phyloP scores from a whole-genome alignment of 2,113 vertebrate genomes.

The Sebastes schlegelii region DNA sequence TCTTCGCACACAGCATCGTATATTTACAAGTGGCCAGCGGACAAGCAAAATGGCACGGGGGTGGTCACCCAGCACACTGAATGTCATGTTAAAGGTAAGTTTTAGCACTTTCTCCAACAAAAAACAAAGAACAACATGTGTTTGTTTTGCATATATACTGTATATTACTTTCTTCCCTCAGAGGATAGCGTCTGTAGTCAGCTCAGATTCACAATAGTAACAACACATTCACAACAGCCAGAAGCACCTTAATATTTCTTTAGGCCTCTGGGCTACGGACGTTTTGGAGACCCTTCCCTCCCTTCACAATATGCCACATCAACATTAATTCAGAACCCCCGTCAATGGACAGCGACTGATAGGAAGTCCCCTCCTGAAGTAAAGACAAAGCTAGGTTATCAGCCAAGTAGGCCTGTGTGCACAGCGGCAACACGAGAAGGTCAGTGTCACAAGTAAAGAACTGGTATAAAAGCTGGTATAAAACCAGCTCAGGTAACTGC shows the following conservation, averaged over 20 bases:
- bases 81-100: constrained; percentile 85
- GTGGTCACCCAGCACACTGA: constrained; percentile 88
- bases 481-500: background rate
- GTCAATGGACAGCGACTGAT: background rate
- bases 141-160: constrained; percentile 12
- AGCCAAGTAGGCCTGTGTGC: background rate
- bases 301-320: background rate
- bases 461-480: background rate
- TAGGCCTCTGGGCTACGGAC: background rate
- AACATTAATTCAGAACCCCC: background rate
- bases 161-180: background rate
- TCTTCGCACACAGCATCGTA: constrained; percentile 92
- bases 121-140: background rate
- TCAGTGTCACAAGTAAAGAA: background rate
- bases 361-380: no score
- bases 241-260: background rate
- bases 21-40: constrained; percentile 88
- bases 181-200: background rate
- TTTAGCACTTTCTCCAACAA: background rate
- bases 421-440: background rate
- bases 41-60: constrained; percentile 91
- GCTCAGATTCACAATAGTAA: no score
- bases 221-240: no score
- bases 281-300: background rate
- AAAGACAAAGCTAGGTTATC: no score